Base-by-base conservation (phyloP, 2,113 vertebrate genomes). In the Passer domesticus region DNA sequence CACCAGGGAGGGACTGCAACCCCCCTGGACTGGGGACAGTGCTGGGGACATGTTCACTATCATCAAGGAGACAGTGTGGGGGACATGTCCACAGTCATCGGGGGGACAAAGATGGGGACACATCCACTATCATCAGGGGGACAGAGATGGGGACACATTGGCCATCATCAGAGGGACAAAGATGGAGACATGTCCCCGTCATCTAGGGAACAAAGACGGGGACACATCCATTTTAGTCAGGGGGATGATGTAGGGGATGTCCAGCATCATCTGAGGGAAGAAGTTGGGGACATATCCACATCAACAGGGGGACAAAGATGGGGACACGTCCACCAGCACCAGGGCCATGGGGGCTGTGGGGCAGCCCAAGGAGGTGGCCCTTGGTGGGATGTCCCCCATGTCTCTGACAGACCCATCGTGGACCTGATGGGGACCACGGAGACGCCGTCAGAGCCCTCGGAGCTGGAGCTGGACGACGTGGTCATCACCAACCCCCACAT, bases 401-500 rank as follows among this genome's bases (percentile, higher is more conserved):
- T 78, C 83, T 56, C 49, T 82, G 68, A 44, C 94, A 99, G 99
- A 91, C 99, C 99, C 74, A 99, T 99, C 0, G 98, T 99, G 93
- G 99, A 99, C 95, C 98, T 99, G 89, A 99, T 99, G 5, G 98
- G 99, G 12, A 99, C 98, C 63, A 98, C 98, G 59, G 99, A 99
- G 98, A 99, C 98, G 0, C 99, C 99, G 13, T 99, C 99, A 1
- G 99, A 99, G 96, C 99, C 98, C 9, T 99, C 99, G 0, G 99
- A 99, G 95, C 97, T 99, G 94, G 99, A 99, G 94, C 96, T 99
- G 97, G 99, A 99, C 0, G 99, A 99, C 1, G 99, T 99, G 33
- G 99, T 99, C 91, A 99, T 99, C 97, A 99, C 99, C 62, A 99
- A 99, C 96, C 99, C 99, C 10, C 98, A 99, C 96, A 99, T 99